Base-by-base conservation (phyloP, 2,113 vertebrate species). In the Opisthocomus hoazin region DNA sequence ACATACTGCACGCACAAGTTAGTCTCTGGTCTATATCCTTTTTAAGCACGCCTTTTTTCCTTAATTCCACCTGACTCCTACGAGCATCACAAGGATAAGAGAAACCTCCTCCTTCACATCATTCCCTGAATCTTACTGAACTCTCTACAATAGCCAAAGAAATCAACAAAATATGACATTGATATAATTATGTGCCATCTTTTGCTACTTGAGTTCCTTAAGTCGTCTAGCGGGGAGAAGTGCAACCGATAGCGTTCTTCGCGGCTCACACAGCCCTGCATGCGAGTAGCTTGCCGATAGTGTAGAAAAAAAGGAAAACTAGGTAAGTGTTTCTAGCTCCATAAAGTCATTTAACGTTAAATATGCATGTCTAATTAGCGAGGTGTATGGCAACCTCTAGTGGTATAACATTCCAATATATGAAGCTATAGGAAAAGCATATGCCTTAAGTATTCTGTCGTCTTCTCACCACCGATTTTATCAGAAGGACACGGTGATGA, bases 311-410 rank as follows among this genome's bases (percentile, higher is more conserved):
- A 43, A 46, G 2, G 29, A 32, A 66, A 78, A 68, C 6, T 27
- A 37, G 43, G 17, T 3, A 5, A n/a, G 7, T 9, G 10, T 39
- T 71, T 68, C 37, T 5, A 76, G 48, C 5, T 30, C n/a, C 50
- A 30, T 12, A 27, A 79, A 73, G 32, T 56, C 15, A 76, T 10
- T 43, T 46, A 51, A 56, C 5, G 12, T n/a, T 83, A 60, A 15
- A 50, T 17, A 36, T 17, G 34, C 7, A 9, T 1, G 0, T 24
- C 45, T 89, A 90, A 96, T 92, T 76, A 80, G 18, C 1, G 68
- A 96, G 76, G 93, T 45, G 58, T 93, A 90, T 48, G 96, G 94
- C 91, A 96, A 51, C 91, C 96, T 95, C 93, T 96, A 95, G 96
- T 96, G 94, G 94, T 56, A 65, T 9, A 41, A 56, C 71, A 43